A percentile compares a stretch with the other conserved stretches of the same genome.
Evolutionary conservation across 1,140 invertebrate species (phyloP).

Genomic region (Solenopsis fugax): DNA sequence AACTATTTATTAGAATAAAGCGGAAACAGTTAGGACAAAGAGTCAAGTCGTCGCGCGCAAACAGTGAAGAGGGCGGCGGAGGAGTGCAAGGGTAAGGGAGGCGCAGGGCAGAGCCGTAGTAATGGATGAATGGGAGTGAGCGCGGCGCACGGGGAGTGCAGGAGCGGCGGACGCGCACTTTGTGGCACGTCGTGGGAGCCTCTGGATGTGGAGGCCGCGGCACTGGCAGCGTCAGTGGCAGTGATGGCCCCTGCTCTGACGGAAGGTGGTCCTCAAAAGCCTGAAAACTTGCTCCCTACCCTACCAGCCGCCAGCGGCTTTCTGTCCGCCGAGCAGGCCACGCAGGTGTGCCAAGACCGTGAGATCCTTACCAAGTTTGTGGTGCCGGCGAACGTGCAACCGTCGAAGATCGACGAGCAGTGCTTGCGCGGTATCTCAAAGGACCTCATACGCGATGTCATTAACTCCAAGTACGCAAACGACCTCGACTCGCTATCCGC

Average conservation of each 20-base stretch:
- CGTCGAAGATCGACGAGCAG: conserved; percentile 85
- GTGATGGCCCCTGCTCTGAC: conserved; percentile 92
- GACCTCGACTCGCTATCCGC: conserved; percentile 83
- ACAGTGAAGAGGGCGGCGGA: neutral
- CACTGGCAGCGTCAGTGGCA: conserved; percentile 88
- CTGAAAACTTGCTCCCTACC: conserved; percentile 86
- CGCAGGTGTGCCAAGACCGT: conserved; percentile 83
- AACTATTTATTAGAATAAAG: conserved; percentile 32
- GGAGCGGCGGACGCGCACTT: conserved; percentile 78
- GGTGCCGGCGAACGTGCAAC: conserved; percentile 85
- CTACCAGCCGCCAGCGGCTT: conserved; percentile 83
- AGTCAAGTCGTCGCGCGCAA: neutral
- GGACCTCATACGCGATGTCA: conserved; percentile 85
- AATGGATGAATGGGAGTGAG: conserved; percentile 89
- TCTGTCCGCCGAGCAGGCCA: conserved; percentile 84
- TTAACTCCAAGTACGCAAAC: conserved; percentile 85
- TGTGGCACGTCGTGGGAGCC: conserved; percentile 80
- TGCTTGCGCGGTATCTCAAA: conserved; percentile 84
- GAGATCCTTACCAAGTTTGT: conserved; percentile 85
- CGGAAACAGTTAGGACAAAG: conserved; percentile 5
- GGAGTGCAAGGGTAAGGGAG: conserved; percentile 44
- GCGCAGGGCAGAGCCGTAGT: conserved; percentile 72
- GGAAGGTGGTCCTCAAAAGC: conserved; percentile 89
- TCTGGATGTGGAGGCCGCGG: conserved; percentile 86
- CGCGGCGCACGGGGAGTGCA: conserved; percentile 85